These are phyloP conservation scores for Drosophila kokeensis DNA, from an alignment of 2,888 invertebrate genomes.

Conservation along the genomic window DNA sequence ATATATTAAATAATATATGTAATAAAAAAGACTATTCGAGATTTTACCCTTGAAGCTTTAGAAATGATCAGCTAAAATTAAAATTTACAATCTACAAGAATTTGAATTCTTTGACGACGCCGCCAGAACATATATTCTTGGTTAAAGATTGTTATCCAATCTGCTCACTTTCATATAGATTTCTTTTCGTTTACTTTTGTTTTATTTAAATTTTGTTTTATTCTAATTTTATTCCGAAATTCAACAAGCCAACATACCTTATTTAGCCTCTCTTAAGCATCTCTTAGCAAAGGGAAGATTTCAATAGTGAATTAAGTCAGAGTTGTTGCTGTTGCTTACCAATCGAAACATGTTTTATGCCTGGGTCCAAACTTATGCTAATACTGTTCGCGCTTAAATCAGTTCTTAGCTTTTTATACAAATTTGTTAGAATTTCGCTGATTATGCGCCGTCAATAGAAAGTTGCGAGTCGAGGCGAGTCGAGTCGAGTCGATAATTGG, in stretches of 20 bases:
- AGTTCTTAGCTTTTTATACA: constrained; percentile 69
- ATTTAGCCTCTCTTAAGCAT: neutral
- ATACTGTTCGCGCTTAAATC: constrained; percentile 62
- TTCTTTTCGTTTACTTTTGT: neutral
- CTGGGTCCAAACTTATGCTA: constrained; percentile 65
- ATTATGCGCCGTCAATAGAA: constrained; percentile 66
- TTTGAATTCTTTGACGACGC: neutral
- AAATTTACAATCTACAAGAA: neutral
- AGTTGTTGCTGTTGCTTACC: constrained; percentile 50
- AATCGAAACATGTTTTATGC: constrained; percentile 66
- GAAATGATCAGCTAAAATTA: neutral
- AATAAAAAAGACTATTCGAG: neutral
- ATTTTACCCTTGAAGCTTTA: neutral
- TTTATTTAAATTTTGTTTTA: too few relatives aligned
- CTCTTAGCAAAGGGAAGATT: neutral
- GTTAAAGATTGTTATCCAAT: neutral
- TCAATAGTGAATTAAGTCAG: neutral
- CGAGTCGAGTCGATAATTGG: constrained; percentile 29
- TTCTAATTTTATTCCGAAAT: neutral
- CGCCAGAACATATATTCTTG: neutral
- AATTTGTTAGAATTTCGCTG: constrained; percentile 28
- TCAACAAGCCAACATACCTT: neutral
- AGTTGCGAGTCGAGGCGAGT: constrained; percentile 60
- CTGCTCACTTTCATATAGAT: neutral
- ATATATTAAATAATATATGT: neutral